Base-by-base conservation (phyloP, 1,140 invertebrate genomes). In the Papilio aristodemus region DNA sequence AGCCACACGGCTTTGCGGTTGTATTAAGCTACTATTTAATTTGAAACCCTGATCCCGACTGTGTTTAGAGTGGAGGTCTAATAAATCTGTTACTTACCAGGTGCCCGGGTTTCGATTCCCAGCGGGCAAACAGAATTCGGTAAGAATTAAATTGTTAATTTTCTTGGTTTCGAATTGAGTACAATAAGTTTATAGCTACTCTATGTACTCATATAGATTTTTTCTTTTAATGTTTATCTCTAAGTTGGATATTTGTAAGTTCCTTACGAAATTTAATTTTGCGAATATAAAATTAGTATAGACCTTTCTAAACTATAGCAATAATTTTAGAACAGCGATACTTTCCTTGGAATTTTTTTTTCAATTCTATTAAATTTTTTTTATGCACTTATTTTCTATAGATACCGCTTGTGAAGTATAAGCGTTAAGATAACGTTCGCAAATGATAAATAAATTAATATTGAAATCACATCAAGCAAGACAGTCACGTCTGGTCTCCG, bases 61-160 rank as follows among this genome's bases (percentile, higher is more conserved):
- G 80, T 78, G 72, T 84, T 83, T 81, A 83, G 80, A 83, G 78
- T 85, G 83, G 75, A 79, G 85, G 84, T 78, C 85, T 83, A 87
- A 91, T 89, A 91, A 89, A 89, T 89, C 83, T 84, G 76, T 77
- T 77, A 74, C 77, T 83, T 79, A 81, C 70, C 72, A 73, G 63
- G 71, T 76, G 76, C 82, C 76, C 81, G 79, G 80, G 81, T 81
- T 89, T 88, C 79, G 85, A 87, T 78, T 88, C 86, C 84, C 87
- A 79, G 43, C 71, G 81, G 84, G 71, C 72, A 54, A 60, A 60
- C 39, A 77, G 70, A n/a, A n/a, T n/a, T n/a, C 71, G 80, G 76
- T 79, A 66, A 78, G 78, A 74, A 87, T 89, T 86, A 88, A 81
- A 79, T 81, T 75, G 79, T 85, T 85, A 78, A 77, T 80, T 77